phyloP scores from a whole-genome alignment of 1,140 invertebrate genomes.

The Meloidogyne hapla region DNA sequence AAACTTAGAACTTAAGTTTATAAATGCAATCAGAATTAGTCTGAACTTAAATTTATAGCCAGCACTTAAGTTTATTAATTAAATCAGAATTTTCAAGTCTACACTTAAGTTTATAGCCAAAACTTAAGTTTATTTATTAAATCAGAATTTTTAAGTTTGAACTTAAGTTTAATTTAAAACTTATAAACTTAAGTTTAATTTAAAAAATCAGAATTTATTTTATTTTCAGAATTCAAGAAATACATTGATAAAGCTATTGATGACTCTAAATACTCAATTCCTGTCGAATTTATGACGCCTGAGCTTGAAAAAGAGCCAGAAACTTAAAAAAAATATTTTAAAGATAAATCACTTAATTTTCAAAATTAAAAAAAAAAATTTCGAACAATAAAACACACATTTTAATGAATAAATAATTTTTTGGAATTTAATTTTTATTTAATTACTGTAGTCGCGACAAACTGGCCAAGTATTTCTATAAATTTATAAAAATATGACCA shows the following conservation, averaged over 20 bases:
- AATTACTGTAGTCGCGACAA: no score
- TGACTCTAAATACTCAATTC: conserved; percentile 22
- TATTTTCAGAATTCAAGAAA: conserved; percentile 28
- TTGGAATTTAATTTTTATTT: background rate
- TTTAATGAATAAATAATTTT: background rate
- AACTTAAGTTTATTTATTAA: no score
- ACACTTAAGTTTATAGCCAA: no score
- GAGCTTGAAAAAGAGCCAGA: conserved; percentile 4
- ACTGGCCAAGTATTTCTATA: background rate
- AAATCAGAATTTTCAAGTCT: no score
- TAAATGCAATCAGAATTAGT: no score
- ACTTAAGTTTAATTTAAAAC: no score
- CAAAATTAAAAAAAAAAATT: no score
- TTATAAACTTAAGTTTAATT: no score
- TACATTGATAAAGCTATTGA: conserved; percentile 26
- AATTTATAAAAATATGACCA: background rate
- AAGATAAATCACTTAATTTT: no score
- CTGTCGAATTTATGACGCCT: conserved; percentile 19
- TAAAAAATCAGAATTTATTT: conserved; percentile 65
- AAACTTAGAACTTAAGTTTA: background rate
- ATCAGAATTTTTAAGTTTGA: no score
- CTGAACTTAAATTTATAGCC: no score
- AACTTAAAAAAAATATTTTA: background rate
- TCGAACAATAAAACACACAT: background rate
- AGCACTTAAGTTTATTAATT: no score